phyloP scores from a whole-genome alignment of 2,113 vertebrate species.

The Clarias magur region DNA sequence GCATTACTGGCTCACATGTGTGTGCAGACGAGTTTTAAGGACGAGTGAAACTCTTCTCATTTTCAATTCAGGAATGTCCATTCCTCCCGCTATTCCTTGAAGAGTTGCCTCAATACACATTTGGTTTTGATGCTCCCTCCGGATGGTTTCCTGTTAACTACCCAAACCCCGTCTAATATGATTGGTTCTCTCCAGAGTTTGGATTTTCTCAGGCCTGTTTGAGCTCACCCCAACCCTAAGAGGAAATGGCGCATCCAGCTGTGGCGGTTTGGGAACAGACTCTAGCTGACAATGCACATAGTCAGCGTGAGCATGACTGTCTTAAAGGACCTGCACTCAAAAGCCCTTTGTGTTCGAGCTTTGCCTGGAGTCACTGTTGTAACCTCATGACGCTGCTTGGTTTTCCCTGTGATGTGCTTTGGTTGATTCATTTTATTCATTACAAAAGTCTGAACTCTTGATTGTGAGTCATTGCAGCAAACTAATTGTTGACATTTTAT shows the following conservation, averaged over 20 bases:
- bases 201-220: not conserved
- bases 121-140: not conserved
- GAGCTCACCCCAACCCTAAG: not conserved
- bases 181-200: not conserved
- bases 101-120: not conserved
- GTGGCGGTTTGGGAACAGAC: not conserved
- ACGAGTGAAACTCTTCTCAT: not conserved
- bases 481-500: not conserved
- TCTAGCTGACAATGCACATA: conserved; percentile 11
- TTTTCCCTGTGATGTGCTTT: not conserved
- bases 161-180: not conserved
- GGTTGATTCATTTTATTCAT: conserved; percentile 5
- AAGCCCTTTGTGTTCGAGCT: not conserved
- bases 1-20: not conserved
- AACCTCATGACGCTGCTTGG: not conserved
- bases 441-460: not conserved
- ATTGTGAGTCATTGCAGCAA: not conserved
- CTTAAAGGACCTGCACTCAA: not conserved
- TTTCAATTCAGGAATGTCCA: not conserved
- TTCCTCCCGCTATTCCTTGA: not conserved
- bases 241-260: conserved; percentile 10
- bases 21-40: not conserved
- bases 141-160: not conserved
- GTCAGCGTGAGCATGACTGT: not conserved
- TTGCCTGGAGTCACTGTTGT: not conserved